These are phyloP conservation scores for Chionis minor DNA, from an alignment of 2,113 vertebrate genomes.

Conservation along the genomic window DNA sequence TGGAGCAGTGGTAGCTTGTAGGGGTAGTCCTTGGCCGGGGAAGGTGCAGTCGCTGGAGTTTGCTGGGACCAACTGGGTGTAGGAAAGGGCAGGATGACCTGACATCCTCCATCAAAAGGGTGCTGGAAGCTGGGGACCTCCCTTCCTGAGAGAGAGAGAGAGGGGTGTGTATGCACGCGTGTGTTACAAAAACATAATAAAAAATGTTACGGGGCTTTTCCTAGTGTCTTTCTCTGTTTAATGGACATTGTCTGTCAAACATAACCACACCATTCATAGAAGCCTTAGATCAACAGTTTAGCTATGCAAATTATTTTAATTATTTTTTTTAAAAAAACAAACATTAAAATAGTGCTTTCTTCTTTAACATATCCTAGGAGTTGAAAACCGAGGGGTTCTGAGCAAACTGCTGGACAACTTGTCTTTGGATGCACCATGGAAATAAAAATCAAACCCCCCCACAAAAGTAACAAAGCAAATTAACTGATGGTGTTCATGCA, in stretches of 20 bases:
- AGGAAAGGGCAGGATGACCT: slow-evolving; percentile 10
- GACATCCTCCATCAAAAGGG: neutral
- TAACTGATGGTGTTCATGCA: slow-evolving; percentile 71
- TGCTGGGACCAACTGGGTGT: neutral
- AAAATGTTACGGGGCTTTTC: slow-evolving; percentile 60
- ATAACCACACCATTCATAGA: slow-evolving; percentile 76
- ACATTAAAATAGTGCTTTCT: slow-evolving; percentile 81
- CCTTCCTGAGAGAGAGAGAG: neutral
- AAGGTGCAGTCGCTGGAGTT: neutral
- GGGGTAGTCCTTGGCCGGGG: neutral
- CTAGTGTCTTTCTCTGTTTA: slow-evolving; percentile 71
- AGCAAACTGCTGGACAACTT: slow-evolving; percentile 76
- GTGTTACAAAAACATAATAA: slow-evolving; percentile 60
- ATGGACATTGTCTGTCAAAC: slow-evolving; percentile 69
- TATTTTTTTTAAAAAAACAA: slow-evolving; percentile 67
- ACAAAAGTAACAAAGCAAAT: slow-evolving; percentile 74
- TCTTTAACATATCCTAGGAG: slow-evolving; percentile 74
- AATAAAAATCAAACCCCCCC: slow-evolving; percentile 72
- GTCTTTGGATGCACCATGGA: slow-evolving; percentile 77
- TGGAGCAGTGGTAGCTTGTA: neutral
- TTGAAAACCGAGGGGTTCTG: slow-evolving; percentile 72
- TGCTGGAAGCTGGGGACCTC: neutral
- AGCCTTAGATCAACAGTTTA: slow-evolving; percentile 83
- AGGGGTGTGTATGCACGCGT: neutral
- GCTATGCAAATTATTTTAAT: slow-evolving; percentile 83